phyloP scores from a whole-genome alignment of 2,888 invertebrate species.

The Thecophora atra region DNA sequence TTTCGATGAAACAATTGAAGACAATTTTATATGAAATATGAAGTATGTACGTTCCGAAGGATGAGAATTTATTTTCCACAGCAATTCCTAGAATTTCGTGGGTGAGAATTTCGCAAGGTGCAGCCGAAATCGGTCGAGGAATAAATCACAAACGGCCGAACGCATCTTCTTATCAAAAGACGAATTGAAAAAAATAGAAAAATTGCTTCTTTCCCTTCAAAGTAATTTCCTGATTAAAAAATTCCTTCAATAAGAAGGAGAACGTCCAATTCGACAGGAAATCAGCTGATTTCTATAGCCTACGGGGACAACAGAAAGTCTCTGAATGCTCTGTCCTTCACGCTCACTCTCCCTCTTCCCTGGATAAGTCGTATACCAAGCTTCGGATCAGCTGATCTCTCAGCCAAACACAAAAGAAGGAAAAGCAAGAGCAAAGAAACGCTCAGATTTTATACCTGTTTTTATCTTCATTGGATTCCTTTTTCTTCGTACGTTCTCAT shows the following conservation, averaged over 20 bases:
- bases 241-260: background rate
- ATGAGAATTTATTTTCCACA: background rate
- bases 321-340: too few relatives aligned
- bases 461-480: too few relatives aligned
- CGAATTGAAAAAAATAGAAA: too few relatives aligned
- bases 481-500: too few relatives aligned
- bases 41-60: background rate
- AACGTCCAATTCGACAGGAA: background rate
- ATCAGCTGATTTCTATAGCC: constrained; percentile 20
- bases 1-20: background rate
- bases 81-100: constrained; percentile 16
- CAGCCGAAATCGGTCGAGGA: background rate
- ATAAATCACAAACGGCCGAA: background rate
- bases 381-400: constrained; percentile 1
- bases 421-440: background rate
- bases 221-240: background rate
- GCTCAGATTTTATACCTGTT: background rate
- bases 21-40: constrained; percentile 19
- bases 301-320: too few relatives aligned
- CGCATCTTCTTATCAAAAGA: background rate
- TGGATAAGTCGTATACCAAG: background rate
- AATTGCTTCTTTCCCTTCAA: constrained; percentile 1
- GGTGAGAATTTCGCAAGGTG: constrained; percentile 23
- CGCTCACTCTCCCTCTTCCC: too few relatives aligned
- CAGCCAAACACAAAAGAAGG: too few relatives aligned